Evolutionary conservation across 2,113 vertebrate species (phyloP).

Genomic region (Lates calcarifer): DNA sequence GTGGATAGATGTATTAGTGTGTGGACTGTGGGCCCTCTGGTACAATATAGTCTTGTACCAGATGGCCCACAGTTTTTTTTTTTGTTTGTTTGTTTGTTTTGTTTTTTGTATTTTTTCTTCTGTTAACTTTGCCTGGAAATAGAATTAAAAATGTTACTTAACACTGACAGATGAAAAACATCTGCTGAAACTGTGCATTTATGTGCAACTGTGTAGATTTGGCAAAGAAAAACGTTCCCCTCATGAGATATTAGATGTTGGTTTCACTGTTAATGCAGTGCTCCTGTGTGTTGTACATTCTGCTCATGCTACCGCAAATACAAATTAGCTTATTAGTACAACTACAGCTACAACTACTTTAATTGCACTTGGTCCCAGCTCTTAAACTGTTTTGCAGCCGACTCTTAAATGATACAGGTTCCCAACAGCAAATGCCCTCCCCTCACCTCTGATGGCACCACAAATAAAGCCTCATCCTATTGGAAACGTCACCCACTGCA

Average conservation of each 20-base stretch:
- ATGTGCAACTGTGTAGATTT: not conserved
- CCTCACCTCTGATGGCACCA: constrained; percentile 16
- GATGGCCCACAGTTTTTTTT: not conserved
- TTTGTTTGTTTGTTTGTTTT: no score
- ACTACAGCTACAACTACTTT: constrained; percentile 28
- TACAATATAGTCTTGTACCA: not conserved
- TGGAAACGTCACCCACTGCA: constrained; percentile 2
- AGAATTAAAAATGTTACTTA: not conserved
- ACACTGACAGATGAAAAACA: not conserved
- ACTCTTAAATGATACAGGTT: constrained; percentile 27
- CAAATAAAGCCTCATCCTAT: not conserved
- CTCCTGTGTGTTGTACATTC: constrained; percentile 8
- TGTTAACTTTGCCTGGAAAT: not conserved
- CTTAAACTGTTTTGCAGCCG: constrained; percentile 25
- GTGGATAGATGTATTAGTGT: not conserved
- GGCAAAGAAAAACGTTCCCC: not conserved
- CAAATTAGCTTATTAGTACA: constrained; percentile 27
- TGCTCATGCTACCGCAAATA: not conserved
- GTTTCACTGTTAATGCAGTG: constrained; percentile 4
- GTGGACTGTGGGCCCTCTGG: not conserved
- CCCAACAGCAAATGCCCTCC: not conserved
- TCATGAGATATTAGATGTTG: not conserved
- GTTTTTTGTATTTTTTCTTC: not conserved
- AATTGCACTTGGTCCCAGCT: constrained; percentile 17
- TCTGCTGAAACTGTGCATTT: not conserved